phyloP scores from a whole-genome alignment of 2,113 vertebrate species.

The Noctilio leporinus region DNA sequence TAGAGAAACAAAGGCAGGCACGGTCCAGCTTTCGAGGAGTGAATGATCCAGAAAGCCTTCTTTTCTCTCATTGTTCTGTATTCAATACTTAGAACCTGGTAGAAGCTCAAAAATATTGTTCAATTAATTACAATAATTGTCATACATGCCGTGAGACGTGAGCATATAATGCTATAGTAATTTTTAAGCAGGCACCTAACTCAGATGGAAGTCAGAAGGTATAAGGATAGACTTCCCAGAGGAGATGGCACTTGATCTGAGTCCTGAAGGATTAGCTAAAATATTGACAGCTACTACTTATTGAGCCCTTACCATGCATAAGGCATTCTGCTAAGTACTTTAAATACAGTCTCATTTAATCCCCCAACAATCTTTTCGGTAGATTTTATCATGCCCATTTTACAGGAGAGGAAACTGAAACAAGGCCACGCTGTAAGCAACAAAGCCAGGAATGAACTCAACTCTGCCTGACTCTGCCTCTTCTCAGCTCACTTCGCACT shows the following conservation, averaged over 20 bases:
- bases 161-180: neutral
- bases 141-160: neutral
- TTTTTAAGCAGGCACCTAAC: neutral
- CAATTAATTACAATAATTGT: neutral
- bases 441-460: neutral
- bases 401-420: neutral
- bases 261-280: neutral
- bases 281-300: neutral
- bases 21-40: neutral
- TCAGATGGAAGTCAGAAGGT: neutral
- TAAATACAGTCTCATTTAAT: slow-evolving; percentile 23
- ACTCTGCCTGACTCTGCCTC: neutral
- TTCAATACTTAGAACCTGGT: neutral
- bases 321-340: neutral
- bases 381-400: neutral
- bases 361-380: neutral
- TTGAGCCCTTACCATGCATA: neutral
- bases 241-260: neutral
- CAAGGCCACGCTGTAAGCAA: neutral
- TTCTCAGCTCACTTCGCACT: neutral
- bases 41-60: neutral
- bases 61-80: neutral
- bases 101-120: neutral
- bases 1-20: neutral
- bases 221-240: neutral